Evolutionary conservation across 2,797 vertebrate genomes (phyloP), one percentile per base, ranked within the genome.

Genomic region (Gorsachius magnificus): DNA sequence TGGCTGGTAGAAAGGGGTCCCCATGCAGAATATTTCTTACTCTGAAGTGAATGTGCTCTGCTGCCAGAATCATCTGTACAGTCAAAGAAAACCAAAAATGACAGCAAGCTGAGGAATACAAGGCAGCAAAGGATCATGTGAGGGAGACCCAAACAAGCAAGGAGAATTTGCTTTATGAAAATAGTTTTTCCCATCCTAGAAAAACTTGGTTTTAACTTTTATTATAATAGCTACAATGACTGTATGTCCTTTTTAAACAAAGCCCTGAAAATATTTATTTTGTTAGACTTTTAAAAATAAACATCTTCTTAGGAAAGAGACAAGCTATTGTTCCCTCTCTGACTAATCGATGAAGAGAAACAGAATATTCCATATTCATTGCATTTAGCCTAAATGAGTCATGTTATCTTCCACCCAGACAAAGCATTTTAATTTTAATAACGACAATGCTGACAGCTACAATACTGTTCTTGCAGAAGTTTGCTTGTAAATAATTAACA

Each of bases 401-500:
- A 90, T 87, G 75, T 93, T 96, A 94, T 94, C 96, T 93, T 63
- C 94, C 31, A 82, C 54, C 82, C 87, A 95, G 89, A 89, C 85
- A 96, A 94, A 96, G 91, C 54, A 68, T 85, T 95, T 95, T 96
- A 72, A 85, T 74, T 79, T 96, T 89, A 85, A 95, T 96, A 95
- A 96, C 0, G 45, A 88, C 91, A 58, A 29, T n/a, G 56, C 89
- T 91, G 94, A 97, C 97, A 96, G 92, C 90, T 95, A 45, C 72
- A 94, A 65, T 53, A 76, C 53, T 81, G 68, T 38, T 96, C 70
- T 89, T 75, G 48, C 90, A 83, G 93, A 97, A 96, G 78, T 88
- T 87, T 84, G 83, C 96, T 96, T 97, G 96, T 98, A 97, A 97
- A 96, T 96, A 93, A 96, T 94, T 96, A 97, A 96, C 94, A 87